Conservation (phyloP, 2,888 invertebrate species). For the Lypha dubia region DNA sequence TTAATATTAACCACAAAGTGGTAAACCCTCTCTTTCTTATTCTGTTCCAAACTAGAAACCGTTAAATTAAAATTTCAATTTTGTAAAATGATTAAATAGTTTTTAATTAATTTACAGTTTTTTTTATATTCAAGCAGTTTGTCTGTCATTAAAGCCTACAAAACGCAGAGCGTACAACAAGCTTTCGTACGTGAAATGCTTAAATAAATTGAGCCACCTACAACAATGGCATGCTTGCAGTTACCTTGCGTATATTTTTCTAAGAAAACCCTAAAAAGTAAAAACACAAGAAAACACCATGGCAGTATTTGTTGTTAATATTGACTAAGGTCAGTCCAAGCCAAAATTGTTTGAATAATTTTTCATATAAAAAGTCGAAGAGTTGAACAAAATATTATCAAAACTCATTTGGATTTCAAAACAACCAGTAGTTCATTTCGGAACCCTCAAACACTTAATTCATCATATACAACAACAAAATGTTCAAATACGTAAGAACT, state of each 20-base stretch:
- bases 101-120: constrained; percentile 4
- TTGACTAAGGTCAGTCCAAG: constrained; percentile 57
- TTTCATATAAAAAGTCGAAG: constrained; percentile 53
- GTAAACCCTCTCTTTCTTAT: constrained; percentile 26
- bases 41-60: constrained; percentile 14
- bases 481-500: constrained; percentile 71
- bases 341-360: constrained; percentile 14
- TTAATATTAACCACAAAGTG: constrained; percentile 24
- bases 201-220: constrained; percentile 42
- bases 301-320: constrained; percentile 25
- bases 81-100: constrained; percentile 43
- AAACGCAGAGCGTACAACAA: not conserved
- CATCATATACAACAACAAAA: constrained; percentile 56
- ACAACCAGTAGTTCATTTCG: constrained; percentile 55
- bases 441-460: not conserved
- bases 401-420: constrained; percentile 50
- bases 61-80: constrained; percentile 48
- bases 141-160: constrained; percentile 47
- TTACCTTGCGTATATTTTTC: not conserved
- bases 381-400: constrained; percentile 45
- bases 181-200: constrained; percentile 46
- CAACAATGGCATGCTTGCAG: constrained; percentile 13
- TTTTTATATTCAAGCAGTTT: not conserved
- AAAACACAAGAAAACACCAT: constrained; percentile 29
- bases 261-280: constrained; percentile 35